These are phyloP conservation scores for Scalopus aquaticus DNA, from an alignment of 2,113 vertebrate species.

Conservation along the genomic window DNA sequence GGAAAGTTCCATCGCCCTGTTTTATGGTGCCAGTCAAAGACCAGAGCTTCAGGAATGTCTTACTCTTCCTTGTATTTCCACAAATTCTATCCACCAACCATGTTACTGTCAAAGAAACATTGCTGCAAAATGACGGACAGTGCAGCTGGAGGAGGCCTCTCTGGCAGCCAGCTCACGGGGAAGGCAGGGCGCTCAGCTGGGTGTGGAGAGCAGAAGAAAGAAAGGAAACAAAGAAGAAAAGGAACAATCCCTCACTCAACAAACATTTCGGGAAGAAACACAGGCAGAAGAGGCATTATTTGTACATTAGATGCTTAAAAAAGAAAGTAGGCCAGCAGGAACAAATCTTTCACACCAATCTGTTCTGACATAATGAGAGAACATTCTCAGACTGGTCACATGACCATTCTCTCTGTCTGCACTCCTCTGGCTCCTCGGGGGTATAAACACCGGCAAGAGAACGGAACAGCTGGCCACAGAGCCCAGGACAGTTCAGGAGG, in stretches of 20 bases:
- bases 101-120: not conserved
- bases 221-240: not conserved
- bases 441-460: not conserved
- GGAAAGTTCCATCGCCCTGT: too few species aligned
- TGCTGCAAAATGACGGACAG: not conserved
- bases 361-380: not conserved
- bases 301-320: not conserved
- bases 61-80: not conserved
- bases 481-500: too few species aligned
- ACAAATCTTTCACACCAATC: not conserved
- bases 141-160: not conserved
- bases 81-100: conserved; percentile 10
- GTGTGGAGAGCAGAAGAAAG: not conserved
- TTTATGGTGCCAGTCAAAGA: not conserved
- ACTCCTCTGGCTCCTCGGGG: not conserved
- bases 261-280: not conserved
- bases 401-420: not conserved
- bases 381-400: not conserved
- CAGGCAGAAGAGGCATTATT: not conserved
- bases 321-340: not conserved
- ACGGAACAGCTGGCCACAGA: not conserved
- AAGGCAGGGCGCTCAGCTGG: not conserved
- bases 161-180: not conserved
- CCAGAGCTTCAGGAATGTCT: not conserved
- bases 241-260: not conserved